Evolutionary conservation across 2,888 invertebrate genomes (phyloP).

Genomic region (Acronicta alni): DNA sequence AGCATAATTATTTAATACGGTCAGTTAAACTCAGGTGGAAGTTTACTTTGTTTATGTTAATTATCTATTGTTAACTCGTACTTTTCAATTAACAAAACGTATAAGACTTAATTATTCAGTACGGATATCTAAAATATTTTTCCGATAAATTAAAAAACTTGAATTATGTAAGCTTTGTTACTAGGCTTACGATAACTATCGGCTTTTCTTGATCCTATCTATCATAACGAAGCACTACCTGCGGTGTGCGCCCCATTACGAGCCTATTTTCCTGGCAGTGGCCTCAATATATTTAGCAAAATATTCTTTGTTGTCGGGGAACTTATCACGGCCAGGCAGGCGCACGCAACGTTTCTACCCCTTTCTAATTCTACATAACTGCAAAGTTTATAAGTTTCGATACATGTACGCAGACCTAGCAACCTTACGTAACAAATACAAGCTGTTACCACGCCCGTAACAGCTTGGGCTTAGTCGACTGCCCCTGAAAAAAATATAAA

Average conservation of each 20-base stretch:
- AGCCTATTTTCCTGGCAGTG: constrained; percentile 62
- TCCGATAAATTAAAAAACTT: constrained; percentile 11
- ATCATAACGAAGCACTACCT: constrained; percentile 41
- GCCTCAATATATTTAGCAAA: constrained; percentile 70
- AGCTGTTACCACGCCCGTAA: constrained; percentile 58
- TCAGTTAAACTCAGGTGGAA: too few species aligned
- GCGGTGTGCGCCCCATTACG: constrained; percentile 50
- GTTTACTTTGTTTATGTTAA: too few species aligned
- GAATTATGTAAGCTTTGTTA: constrained; percentile 33
- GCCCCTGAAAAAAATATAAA: constrained; percentile 37
- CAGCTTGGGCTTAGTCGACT: constrained; percentile 21
- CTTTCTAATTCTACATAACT: constrained; percentile 61
- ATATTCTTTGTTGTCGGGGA: constrained; percentile 68
- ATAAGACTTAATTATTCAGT: too few species aligned
- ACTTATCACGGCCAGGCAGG: constrained; percentile 70
- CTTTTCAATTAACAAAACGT: too few species aligned
- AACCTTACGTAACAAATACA: constrained; percentile 69
- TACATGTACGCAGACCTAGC: constrained; percentile 51
- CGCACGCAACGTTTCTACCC: constrained; percentile 76
- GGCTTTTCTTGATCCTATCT: constrained; percentile 59
- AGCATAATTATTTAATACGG: too few species aligned
- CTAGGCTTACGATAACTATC: constrained; percentile 43
- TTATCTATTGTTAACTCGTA: too few species aligned
- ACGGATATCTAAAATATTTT: not conserved
- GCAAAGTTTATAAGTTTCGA: constrained; percentile 67